Conservation (phyloP, 2,113 vertebrate genomes). For the Anseranas semipalmata region DNA sequence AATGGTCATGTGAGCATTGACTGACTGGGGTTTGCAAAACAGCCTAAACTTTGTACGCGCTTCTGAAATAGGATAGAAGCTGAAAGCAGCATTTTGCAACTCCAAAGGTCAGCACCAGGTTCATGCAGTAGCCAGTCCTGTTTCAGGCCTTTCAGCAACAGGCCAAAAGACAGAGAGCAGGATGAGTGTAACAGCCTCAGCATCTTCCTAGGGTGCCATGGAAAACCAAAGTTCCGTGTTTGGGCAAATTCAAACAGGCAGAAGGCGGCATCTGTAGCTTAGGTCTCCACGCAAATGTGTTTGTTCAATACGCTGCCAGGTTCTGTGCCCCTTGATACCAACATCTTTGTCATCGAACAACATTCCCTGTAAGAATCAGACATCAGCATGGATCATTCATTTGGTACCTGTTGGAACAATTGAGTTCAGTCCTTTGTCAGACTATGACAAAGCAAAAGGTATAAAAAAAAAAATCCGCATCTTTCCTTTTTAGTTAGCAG, state of each 20-base stretch:
- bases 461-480: background rate
- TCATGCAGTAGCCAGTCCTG: background rate
- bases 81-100: background rate
- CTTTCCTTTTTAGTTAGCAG: background rate
- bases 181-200: accelerated
- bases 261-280: background rate
- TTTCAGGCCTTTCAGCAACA: background rate
- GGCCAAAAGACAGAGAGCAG: background rate
- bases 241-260: background rate
- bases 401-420: background rate
- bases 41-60: background rate
- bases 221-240: background rate
- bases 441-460: background rate
- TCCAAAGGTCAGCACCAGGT: background rate
- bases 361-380: background rate
- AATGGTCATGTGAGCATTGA: background rate
- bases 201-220: background rate
- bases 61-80: background rate
- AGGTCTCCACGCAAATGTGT: accelerated
- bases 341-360: accelerated
- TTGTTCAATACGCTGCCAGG: accelerated
- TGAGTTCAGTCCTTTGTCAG: background rate
- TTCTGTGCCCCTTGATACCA: background rate
- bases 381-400: background rate
- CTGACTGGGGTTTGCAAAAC: background rate